These are phyloP conservation scores for Notolepis coatsorum DNA, from an alignment of 2,797 vertebrate species.

Conservation along the genomic window DNA sequence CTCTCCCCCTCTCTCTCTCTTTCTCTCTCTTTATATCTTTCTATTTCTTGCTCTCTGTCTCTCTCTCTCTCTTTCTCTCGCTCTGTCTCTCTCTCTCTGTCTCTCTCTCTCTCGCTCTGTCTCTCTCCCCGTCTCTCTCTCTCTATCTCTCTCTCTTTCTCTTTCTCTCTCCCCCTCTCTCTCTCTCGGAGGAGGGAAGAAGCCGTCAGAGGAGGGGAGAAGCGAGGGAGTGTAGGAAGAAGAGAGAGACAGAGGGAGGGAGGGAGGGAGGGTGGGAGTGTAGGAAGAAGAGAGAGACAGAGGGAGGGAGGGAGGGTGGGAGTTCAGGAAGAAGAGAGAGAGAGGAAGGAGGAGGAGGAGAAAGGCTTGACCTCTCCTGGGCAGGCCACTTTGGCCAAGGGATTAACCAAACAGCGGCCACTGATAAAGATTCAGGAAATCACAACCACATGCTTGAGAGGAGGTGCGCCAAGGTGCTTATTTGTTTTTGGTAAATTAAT, in stretches of 20 bases:
- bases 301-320: conserved; percentile 45
- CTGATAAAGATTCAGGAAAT: conserved; percentile 84
- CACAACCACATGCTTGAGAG: conserved; percentile 82
- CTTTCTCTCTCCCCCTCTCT: too few relatives aligned
- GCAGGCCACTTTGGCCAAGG: conserved; percentile 76
- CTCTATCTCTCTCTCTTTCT: too few relatives aligned
- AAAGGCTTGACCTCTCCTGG: conserved; percentile 74
- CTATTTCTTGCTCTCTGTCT: too few relatives aligned
- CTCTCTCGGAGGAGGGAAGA: too few relatives aligned
- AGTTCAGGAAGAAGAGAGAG: conserved; percentile 2
- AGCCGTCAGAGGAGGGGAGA: too few relatives aligned
- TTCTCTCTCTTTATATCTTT: too few relatives aligned
- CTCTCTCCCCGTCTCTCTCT: too few relatives aligned
- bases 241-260: conserved; percentile 46
- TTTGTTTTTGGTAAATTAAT: conserved; percentile 89
- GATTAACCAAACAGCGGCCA: conserved; percentile 80
- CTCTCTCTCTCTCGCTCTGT: too few relatives aligned
- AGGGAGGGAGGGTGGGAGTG: conserved; percentile 1
- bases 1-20: too few relatives aligned
- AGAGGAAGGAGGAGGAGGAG: conserved; percentile 53
- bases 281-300: conserved; percentile 1
- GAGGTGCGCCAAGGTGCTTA: conserved; percentile 76
- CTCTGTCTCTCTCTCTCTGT: too few relatives aligned
- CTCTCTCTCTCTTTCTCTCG: too few relatives aligned
- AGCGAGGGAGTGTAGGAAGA: too few relatives aligned